Evolutionary conservation across 64 coral and sea anemone genomes (phyloP).

Genomic region (Montipora sp.): DNA sequence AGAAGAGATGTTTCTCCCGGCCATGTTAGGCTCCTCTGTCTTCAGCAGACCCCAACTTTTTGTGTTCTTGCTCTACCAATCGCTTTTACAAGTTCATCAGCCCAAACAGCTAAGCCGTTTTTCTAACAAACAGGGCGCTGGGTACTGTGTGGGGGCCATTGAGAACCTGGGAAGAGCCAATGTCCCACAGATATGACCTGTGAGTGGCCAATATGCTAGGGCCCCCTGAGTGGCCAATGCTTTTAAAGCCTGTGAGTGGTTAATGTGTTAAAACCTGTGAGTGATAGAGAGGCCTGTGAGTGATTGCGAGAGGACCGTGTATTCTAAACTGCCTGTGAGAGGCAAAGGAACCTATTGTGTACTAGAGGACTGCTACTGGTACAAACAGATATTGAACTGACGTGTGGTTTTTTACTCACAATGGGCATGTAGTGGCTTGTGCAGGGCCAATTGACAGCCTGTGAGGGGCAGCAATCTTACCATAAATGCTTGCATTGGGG

Average conservation of each 20-base stretch:
- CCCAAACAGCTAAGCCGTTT: background rate
- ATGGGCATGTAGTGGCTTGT: background rate
- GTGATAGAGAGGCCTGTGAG: background rate
- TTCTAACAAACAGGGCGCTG: background rate
- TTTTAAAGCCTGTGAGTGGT: background rate
- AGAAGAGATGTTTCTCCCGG: too few species aligned
- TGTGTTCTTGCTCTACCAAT: background rate
- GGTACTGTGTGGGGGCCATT: background rate
- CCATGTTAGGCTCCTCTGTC: too few species aligned
- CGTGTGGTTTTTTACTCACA: background rate
- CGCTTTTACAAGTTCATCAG: background rate
- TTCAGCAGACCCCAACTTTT: background rate
- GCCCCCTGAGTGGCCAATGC: background rate
- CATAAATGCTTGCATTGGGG: background rate
- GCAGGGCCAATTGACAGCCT: background rate
- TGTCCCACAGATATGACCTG: background rate
- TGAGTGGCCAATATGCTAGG: background rate
- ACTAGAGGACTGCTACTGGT: background rate
- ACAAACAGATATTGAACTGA: background rate
- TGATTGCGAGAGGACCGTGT: background rate
- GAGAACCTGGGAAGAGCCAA: background rate
- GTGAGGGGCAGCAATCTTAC: background rate
- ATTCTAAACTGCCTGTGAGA: background rate
- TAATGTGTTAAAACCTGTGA: background rate
- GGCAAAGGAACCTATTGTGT: background rate